Percentiles rank a stretch among this genome's conserved stretches.
These are phyloP conservation scores for Pharmacophagus antenor DNA, from an alignment of 2,888 invertebrate species.

Conservation along the genomic window DNA sequence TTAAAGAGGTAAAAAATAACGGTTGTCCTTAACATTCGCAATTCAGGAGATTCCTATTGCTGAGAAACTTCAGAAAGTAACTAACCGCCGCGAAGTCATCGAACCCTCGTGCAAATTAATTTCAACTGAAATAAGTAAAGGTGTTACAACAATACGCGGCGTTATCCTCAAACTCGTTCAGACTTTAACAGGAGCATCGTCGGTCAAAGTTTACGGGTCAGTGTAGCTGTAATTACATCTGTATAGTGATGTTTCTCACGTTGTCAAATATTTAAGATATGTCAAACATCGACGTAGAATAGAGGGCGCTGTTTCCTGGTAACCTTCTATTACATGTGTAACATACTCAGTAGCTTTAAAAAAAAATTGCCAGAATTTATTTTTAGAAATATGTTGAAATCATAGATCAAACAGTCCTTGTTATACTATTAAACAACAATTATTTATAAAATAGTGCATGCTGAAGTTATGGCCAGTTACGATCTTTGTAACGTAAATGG, in stretches of 20 bases:
- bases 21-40: conserved; percentile 5
- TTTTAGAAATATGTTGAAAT: no score
- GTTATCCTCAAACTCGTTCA: conserved; percentile 32
- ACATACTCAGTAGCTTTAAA: no score
- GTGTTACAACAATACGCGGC: conserved; percentile 33
- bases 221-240: conserved; percentile 32
- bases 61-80: conserved; percentile 11
- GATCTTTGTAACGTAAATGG: no score
- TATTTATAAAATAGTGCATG: no score
- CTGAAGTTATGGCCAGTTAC: no score
- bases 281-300: background rate
- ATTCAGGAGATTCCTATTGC: conserved; percentile 15
- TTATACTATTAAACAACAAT: no score
- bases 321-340: background rate
- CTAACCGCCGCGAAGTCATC: conserved; percentile 18
- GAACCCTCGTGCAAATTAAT: conserved; percentile 25
- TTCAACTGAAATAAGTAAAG: conserved; percentile 28
- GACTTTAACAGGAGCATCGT: conserved; percentile 34
- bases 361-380: no score
- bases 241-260: conserved; percentile 27
- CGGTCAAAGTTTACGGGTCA: conserved; percentile 52
- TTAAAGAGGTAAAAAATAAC: background rate
- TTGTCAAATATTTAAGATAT: conserved; percentile 8
- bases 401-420: no score
- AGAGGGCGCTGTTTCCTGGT: background rate